A percentile compares a stretch with the other conserved stretches of the same genome.
Evolutionary conservation across 2,888 invertebrate species (phyloP).

Genomic region (Phyllotreta cruciferae): DNA sequence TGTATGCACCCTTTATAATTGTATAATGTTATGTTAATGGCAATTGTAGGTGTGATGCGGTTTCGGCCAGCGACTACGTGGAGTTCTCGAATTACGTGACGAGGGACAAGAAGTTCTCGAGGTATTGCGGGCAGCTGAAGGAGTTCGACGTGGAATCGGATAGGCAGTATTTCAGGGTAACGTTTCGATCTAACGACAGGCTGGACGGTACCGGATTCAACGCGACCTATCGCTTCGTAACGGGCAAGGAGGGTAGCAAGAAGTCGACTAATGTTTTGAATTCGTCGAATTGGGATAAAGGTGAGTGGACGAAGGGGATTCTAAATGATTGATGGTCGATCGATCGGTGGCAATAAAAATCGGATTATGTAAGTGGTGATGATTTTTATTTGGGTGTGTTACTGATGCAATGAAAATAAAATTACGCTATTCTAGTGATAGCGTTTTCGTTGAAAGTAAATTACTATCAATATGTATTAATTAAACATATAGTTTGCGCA

Average conservation of each 20-base stretch:
- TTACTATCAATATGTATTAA: no score
- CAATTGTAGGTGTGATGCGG: constrained; percentile 81
- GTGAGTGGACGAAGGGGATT: constrained; percentile 21
- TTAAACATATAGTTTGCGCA: no score
- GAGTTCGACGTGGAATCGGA: constrained; percentile 87
- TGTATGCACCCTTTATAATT: no score
- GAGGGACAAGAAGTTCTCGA: constrained; percentile 85
- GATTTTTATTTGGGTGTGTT: not conserved
- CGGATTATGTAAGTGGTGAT: not conserved
- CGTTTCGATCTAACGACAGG: constrained; percentile 92
- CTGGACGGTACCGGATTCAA: constrained; percentile 95
- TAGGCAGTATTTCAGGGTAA: constrained; percentile 91
- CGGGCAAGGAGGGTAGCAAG: constrained; percentile 69
- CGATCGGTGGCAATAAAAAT: not conserved
- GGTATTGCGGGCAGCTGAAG: constrained; percentile 86
- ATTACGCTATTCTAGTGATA: no score
- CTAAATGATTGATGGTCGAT: not conserved
- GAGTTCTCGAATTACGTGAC: constrained; percentile 95
- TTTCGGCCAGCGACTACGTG: constrained; percentile 93
- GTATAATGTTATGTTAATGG: no score
- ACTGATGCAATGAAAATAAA: no score
- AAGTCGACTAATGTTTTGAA: constrained; percentile 47
- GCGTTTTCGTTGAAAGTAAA: no score
- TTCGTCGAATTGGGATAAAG: constrained; percentile 21
- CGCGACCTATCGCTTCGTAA: constrained; percentile 86